These are phyloP conservation scores for Cotesia glomerata DNA, from an alignment of 1,140 invertebrate genomes.

Conservation along the genomic window DNA sequence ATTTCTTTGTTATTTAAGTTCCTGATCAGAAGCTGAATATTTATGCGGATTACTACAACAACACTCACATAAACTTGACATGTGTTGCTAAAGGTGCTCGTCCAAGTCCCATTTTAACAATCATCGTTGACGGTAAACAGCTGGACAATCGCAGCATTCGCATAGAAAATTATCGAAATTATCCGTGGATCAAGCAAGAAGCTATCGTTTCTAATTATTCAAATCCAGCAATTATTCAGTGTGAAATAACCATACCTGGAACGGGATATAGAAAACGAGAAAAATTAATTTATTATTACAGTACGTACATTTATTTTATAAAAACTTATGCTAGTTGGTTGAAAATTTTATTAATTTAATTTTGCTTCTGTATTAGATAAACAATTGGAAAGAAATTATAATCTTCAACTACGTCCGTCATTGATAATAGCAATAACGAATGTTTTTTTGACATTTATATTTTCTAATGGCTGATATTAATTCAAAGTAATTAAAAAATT, in stretches of 20 bases:
- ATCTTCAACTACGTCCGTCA: too few species aligned
- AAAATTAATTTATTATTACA: conserved; percentile 39
- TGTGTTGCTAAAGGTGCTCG: conserved; percentile 42
- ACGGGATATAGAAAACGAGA: conserved; percentile 43
- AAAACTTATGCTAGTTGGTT: neutral
- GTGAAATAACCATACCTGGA: conserved; percentile 42
- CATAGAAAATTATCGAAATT: conserved; percentile 10
- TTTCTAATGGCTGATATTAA: too few species aligned
- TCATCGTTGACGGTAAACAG: conserved; percentile 34
- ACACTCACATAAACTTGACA: conserved; percentile 42
- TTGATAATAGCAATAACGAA: too few species aligned
- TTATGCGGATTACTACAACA: conserved; percentile 34
- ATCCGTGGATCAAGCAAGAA: conserved; percentile 16
- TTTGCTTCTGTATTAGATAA: too few species aligned
- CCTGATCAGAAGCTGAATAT: conserved; percentile 41
- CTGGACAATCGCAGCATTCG: conserved; percentile 4
- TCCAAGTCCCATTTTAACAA: conserved; percentile 41
- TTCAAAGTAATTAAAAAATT: too few species aligned
- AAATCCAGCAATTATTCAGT: conserved; percentile 39
- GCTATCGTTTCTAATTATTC: conserved; percentile 22
- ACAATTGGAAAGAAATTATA: too few species aligned
- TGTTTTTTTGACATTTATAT: too few species aligned
- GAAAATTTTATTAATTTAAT: neutral
- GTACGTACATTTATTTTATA: conserved; percentile 15
- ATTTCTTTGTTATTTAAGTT: conserved; percentile 33